A percentile compares a stretch with the other conserved stretches of the same genome.
These are phyloP conservation scores for Hymenochirus boettgeri DNA, from an alignment of 2,113 vertebrate genomes.

Conservation along the genomic window DNA sequence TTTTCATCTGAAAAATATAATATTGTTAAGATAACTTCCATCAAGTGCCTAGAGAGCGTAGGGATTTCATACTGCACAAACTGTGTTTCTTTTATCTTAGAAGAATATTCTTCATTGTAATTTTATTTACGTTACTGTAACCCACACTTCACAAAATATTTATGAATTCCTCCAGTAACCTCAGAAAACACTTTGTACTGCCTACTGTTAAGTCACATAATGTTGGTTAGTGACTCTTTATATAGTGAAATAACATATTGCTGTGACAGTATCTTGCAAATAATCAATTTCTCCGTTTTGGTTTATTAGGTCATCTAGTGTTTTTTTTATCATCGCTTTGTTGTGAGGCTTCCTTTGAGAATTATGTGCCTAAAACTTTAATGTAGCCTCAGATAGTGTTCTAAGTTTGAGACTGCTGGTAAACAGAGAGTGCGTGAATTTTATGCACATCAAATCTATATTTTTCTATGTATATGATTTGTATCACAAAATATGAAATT, in stretches of 20 bases:
- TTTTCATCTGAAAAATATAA: too few species aligned
- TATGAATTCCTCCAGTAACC: conserved; percentile 26
- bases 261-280: conserved; percentile 32
- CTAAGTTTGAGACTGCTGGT: conserved; percentile 13
- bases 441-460: too few species aligned
- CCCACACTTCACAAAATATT: conserved; percentile 28
- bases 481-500: too few species aligned
- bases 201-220: conserved; percentile 35
- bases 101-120: too few species aligned
- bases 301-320: conserved; percentile 32
- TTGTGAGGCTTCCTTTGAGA: conserved; percentile 18
- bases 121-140: conserved; percentile 17
- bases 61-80: too few species aligned
- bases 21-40: too few species aligned
- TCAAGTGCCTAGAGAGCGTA: too few species aligned
- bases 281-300: conserved; percentile 35
- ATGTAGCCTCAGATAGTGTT: conserved; percentile 22
- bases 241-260: conserved; percentile 34
- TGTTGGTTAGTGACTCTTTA: conserved; percentile 28
- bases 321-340: conserved; percentile 25
- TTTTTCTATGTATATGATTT: too few species aligned
- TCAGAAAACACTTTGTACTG: conserved; percentile 25
- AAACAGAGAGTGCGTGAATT: too few species aligned
- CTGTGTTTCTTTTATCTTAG: too few species aligned
- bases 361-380: conserved; percentile 20